Evolutionary conservation across 2,797 vertebrate genomes (phyloP).

Genomic region (Emys orbicularis): DNA sequence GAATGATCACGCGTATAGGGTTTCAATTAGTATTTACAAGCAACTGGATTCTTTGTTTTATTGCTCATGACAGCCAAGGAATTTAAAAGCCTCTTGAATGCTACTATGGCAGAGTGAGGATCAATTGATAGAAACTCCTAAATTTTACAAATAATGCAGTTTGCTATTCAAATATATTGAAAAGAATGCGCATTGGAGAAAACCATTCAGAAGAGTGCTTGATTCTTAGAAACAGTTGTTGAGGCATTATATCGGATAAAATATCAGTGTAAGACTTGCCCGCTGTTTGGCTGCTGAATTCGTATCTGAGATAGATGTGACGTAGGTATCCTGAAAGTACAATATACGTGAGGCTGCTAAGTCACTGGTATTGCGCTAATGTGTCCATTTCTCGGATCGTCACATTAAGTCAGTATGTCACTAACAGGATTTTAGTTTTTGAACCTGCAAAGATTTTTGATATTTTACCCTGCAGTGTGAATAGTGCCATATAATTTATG

Average conservation of each 20-base stretch:
- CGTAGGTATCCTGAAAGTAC: not conserved
- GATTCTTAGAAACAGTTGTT: conserved; percentile 22
- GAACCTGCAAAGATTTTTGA: not conserved
- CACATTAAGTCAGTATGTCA: not conserved
- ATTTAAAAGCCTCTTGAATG: not conserved
- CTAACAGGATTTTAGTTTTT: not conserved
- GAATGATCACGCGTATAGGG: not conserved
- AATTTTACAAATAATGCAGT: conserved; percentile 18
- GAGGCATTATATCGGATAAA: not conserved
- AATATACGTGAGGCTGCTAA: rapidly evolving
- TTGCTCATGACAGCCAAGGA: conserved; percentile 22
- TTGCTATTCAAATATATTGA: not conserved
- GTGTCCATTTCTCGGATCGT: not conserved
- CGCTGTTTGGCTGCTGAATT: not conserved
- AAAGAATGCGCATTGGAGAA: rapidly evolving
- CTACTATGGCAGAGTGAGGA: conserved; percentile 32
- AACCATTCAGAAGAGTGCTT: conserved; percentile 28
- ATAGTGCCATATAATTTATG: not conserved
- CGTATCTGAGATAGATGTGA: not conserved
- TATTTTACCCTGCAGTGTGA: rapidly evolving
- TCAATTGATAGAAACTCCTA: not conserved
- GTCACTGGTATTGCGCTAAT: not conserved
- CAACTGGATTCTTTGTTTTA: conserved; percentile 17
- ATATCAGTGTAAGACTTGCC: not conserved
- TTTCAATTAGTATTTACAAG: conserved; percentile 18